Base-by-base conservation (phyloP, 2,888 invertebrate genomes). In the Dasysyrphus tricinctus region DNA sequence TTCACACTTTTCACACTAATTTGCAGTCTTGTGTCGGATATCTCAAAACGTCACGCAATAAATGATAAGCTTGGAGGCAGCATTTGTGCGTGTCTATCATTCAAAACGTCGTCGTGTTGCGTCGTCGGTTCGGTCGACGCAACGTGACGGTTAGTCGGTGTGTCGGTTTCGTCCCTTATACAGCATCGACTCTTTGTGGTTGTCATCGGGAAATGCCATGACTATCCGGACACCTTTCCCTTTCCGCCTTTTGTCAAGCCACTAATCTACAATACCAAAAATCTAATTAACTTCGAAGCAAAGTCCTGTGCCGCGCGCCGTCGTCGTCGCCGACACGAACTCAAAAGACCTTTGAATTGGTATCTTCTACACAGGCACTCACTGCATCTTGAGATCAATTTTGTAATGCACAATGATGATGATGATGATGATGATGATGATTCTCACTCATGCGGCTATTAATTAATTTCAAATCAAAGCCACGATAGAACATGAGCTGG, bases 391-490 rank as follows among this genome's bases (percentile, higher is more conserved):
- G 39, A 81, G 77, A 57, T 56, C 63, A 67, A 81, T 75, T 77
- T 73, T 70, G 73, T 81, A 69, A 86, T 86, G 65, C 78, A 80
- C 70, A 37, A 34, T 32, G 37, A 59, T 59, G 19, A 59, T 19
- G n/a, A 47, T n/a, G 44, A 44, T 39, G 6, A 39, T 39, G 39
- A 65, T 49, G 67, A 67, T 69, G 69, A 86, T 72, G 81, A 75
- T 82, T 86, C 78, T 82, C 82, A 82, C 74, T 78, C 82, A 86
- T 82, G 86, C 86, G 86, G 59, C 82, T 79, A 86, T 86, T 86
- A 86, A 86, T 86, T 86, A 86, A 82, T 86, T 86, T 86, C 82
- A 79, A 82, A 82, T 82, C 86, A 86, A 86, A 85, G 34, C 74
- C 70, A 74, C 78, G 57, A 78, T 59, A 82, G 75, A 77, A 86